A percentile compares a stretch with the other conserved stretches of the same genome.
phyloP scores from a whole-genome alignment of 2,797 vertebrate genomes.

The Fringilla coelebs region DNA sequence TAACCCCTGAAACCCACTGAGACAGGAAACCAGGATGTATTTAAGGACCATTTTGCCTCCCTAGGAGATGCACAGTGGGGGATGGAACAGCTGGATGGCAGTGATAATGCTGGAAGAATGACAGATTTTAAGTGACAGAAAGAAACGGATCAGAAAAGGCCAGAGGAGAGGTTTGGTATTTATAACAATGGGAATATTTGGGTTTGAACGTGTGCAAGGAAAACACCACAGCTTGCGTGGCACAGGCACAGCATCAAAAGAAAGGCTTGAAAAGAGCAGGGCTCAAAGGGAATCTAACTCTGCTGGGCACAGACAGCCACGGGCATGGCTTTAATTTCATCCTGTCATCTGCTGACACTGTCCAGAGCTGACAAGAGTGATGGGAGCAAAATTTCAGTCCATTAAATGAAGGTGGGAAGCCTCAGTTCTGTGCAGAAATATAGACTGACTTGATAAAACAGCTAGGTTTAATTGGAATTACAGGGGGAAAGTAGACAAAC shows the following conservation, averaged over 20 bases:
- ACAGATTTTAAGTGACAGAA: neutral
- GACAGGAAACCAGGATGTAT: neutral
- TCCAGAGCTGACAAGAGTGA: neutral
- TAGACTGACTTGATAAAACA: neutral
- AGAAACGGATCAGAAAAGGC: neutral
- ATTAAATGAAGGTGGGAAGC: neutral
- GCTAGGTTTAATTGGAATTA: neutral
- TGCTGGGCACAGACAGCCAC: neutral
- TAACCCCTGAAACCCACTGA: neutral
- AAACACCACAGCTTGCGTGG: rapidly evolving
- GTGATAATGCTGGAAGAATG: neutral
- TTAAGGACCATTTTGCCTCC: neutral
- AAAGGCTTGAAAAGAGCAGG: neutral
- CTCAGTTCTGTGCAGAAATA: neutral
- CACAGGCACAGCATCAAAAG: neutral
- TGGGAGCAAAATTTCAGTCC: neutral
- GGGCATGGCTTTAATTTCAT: neutral
- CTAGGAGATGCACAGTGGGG: neutral
- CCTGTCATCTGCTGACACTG: neutral
- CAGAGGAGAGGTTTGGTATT: neutral
- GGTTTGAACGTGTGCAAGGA: neutral
- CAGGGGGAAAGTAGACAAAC: neutral
- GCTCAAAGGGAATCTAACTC: neutral
- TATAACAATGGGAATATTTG: neutral
- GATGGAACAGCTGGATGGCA: neutral